These are phyloP conservation scores for Drosophila suboccidentalis DNA, from an alignment of 2,888 invertebrate genomes.

Conservation along the genomic window DNA sequence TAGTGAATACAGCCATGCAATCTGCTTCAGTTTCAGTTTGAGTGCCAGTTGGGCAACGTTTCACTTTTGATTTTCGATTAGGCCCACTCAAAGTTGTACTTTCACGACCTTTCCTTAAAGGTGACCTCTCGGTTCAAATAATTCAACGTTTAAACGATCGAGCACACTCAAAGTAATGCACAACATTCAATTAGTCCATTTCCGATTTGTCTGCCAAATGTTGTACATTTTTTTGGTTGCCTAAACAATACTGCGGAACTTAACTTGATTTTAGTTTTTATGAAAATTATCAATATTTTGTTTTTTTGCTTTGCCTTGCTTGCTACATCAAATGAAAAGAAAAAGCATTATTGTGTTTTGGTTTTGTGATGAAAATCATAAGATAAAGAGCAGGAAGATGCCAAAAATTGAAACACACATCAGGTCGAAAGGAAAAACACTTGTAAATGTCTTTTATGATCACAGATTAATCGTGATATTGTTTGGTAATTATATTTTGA, in stretches of 20 bases:
- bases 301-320: slow-evolving; percentile 44
- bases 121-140: slow-evolving; percentile 65
- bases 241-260: slow-evolving; percentile 72
- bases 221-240: slow-evolving; percentile 17
- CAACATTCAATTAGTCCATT: slow-evolving; percentile 76
- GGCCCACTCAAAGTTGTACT: slow-evolving; percentile 53
- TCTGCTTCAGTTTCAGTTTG: slow-evolving; percentile 24
- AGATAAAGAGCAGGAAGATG: slow-evolving; percentile 41
- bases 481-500: slow-evolving; percentile 11
- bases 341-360: slow-evolving; percentile 44
- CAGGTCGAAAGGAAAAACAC: slow-evolving; percentile 12
- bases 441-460: slow-evolving; percentile 22
- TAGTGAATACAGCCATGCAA: slow-evolving; percentile 25
- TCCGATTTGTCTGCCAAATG: slow-evolving; percentile 64
- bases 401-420: slow-evolving; percentile 30
- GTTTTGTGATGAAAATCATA: slow-evolving; percentile 46
- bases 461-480: slow-evolving; percentile 14
- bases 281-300: slow-evolving; percentile 55
- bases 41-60: slow-evolving; percentile 49
- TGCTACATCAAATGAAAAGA: slow-evolving; percentile 25
- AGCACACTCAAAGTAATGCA: slow-evolving; percentile 43
- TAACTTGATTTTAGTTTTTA: slow-evolving; percentile 68
- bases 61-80: slow-evolving; percentile 75
- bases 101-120: slow-evolving; percentile 64
- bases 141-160: slow-evolving; percentile 44